Percentiles rank a stretch among this genome's conserved stretches.
These are phyloP conservation scores for Euproctis similis DNA, from an alignment of 2,888 invertebrate species.

Conservation along the genomic window DNA sequence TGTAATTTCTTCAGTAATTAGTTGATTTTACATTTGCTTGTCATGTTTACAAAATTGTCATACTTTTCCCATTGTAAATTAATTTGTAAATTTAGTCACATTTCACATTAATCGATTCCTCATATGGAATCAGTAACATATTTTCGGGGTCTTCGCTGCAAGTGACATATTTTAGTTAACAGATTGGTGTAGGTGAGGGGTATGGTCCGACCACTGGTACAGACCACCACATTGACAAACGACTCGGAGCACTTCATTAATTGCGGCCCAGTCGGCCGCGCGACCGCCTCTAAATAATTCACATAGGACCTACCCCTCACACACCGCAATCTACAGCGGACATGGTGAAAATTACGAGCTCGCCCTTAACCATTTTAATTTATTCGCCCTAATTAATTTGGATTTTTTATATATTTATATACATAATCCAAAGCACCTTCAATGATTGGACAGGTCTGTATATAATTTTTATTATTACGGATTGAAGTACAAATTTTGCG, in stretches of 20 bases:
- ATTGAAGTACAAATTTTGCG: too few species aligned
- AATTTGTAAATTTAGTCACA: too few species aligned
- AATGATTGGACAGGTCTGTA: too few species aligned
- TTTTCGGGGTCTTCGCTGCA: too few species aligned
- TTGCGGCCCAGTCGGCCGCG: conserved; percentile 58
- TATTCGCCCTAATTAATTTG: conserved; percentile 46
- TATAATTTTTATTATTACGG: too few species aligned
- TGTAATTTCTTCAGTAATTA: too few species aligned
- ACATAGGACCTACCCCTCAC: conserved; percentile 52
- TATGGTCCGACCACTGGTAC: conserved; percentile 36
- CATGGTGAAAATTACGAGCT: conserved; percentile 42
- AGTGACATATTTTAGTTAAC: conserved; percentile 49
- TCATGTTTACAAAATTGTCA: too few species aligned
- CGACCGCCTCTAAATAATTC: conserved; percentile 69
- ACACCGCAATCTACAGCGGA: conserved; percentile 44
- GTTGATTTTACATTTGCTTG: too few species aligned
- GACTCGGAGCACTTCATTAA: conserved; percentile 68
- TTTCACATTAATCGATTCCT: too few species aligned
- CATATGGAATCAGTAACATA: too few species aligned
- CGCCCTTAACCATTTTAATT: conserved; percentile 40
- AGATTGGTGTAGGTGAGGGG: conserved; percentile 46
- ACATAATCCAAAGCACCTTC: conserved; percentile 22
- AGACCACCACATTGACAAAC: conserved; percentile 63
- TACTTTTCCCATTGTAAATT: too few species aligned
- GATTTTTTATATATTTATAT: conserved; percentile 40